Base-by-base conservation (phyloP, 2,113 vertebrate species). In the Oceanodroma tethys region DNA sequence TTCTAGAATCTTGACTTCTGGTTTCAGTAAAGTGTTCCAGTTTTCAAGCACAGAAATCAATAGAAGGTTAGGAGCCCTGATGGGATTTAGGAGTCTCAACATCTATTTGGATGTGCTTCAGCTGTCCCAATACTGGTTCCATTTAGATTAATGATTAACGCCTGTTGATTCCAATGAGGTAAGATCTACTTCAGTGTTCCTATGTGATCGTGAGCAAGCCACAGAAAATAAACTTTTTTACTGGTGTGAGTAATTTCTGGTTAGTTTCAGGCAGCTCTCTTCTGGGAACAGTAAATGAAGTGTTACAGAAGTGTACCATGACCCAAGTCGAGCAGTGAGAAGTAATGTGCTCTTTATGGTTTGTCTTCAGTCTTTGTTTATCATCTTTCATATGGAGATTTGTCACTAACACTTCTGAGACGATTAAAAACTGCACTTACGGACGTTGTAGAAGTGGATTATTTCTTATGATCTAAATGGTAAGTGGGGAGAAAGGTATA, bases 311-410 rank as follows among this genome's bases (percentile, higher is more conserved):
- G 43, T 19, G 42, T 56, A 11, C 30, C 6, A 7, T 66, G 59
- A 30, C 72, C 59, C 42, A 66, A 22, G 26, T 5, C 70, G 55
- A 73, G 40, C 55, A 19, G 30, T 65, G 63, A 81, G 84, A 70
- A 91, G 42, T 62, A 11, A 13, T 2, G 3, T 81, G 45, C 17
- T 89, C 21, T 50, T 72, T 50, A 13, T 88, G 43, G 21, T 58
- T 88, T 86, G 45, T 53, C 21, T 80, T 88, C n/a, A 86, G 62
- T 55, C 47, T 78, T 93, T 76, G 45, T 74, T 81, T 53, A 13
- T 66, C 55, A 43, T 80, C 65, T 85, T 52, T 86, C 62, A 11
- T 38, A 6, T 0, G 0, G 38, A 59, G 36, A 53, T 75, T 67
- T 63, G 40, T 82, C 58, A 50, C 62, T 88, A 53, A n/a, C 17